These are phyloP conservation scores for Columba guinea DNA, from an alignment of 2,797 vertebrate species.

Conservation along the genomic window DNA sequence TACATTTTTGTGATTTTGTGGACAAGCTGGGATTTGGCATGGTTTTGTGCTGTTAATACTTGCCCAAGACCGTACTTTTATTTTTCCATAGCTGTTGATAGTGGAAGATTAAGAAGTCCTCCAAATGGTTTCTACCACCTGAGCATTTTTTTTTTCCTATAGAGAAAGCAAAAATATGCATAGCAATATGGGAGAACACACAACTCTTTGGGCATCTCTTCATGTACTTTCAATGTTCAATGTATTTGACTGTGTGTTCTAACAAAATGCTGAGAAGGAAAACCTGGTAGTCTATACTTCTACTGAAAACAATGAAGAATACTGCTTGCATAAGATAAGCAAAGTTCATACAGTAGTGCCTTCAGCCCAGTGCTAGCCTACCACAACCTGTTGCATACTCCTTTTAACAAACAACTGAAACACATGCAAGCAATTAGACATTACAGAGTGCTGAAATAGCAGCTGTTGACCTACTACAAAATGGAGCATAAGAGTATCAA, in stretches of 20 bases:
- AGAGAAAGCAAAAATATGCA: not conserved
- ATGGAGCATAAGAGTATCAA: not conserved
- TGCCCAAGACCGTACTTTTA: not conserved
- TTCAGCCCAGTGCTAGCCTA: not conserved
- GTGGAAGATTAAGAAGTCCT: not conserved
- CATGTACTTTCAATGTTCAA: not conserved
- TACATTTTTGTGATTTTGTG: not conserved
- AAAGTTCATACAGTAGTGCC: not conserved
- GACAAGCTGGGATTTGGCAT: no score
- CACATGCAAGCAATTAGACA: not conserved
- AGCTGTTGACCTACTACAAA: not conserved
- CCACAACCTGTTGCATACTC: not conserved
- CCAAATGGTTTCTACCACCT: not conserved
- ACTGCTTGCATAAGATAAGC: not conserved
- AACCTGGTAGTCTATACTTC: not conserved
- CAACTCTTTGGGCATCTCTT: not conserved
- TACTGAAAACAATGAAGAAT: not conserved
- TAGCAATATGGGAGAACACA: not conserved
- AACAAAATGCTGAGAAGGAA: not conserved
- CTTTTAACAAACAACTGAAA: not conserved
- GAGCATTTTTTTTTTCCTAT: not conserved
- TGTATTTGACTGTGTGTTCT: not conserved
- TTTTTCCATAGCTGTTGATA: not conserved
- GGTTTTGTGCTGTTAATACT: not conserved
- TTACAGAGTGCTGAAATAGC: not conserved